Base-by-base conservation (phyloP, 2,888 invertebrate genomes). In the Noctua comes region DNA sequence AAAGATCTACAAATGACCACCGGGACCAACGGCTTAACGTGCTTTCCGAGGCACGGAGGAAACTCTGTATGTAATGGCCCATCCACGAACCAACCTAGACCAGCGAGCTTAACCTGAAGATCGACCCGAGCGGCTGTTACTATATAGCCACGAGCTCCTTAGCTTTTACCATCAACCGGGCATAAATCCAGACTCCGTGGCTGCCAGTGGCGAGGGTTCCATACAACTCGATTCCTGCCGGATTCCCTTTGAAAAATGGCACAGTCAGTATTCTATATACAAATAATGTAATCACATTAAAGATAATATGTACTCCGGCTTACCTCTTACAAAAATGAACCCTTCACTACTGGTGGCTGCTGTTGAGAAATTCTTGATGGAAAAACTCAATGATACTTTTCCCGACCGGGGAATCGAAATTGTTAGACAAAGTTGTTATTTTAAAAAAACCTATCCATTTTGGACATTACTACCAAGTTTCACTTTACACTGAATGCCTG, bases 401-500 rank as follows among this genome's bases (percentile, higher is more conserved):
- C 13, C n/a, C 57, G 5, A n/a, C 8, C 21, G n/a, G n/a, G n/a
- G 18, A 62, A 31, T 36, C 31, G 10, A 59, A 27, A 16, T 64
- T 36, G 1, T 64, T 36, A 21, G 62, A 11, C 21, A 6, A 4
- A 36, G 3, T 62, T 16, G n/a, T 40, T 40, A 40, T 54, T 73
- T 5, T 18, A 31, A 68, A 40, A 8, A 57, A 51, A 76, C 10
- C 40, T 18, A 36, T 31, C 3, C 1, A 18, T 80, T 64, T 62
- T 24, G 21, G 0, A 57, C 8, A 24, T 21, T 43, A 18, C 27
- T 54, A 31, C n/a, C 21, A 64, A 54, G 24, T 48, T 73, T 54
- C 36, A 54, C 10, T 36, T 16, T 51, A 57, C 36, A 51, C n/a
- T 21, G 21, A 66, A 83, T 69, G 64, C 54, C n/a, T 7, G 24